phyloP scores from a whole-genome alignment of 1,140 invertebrate genomes.

The Bicyclus anynana region DNA sequence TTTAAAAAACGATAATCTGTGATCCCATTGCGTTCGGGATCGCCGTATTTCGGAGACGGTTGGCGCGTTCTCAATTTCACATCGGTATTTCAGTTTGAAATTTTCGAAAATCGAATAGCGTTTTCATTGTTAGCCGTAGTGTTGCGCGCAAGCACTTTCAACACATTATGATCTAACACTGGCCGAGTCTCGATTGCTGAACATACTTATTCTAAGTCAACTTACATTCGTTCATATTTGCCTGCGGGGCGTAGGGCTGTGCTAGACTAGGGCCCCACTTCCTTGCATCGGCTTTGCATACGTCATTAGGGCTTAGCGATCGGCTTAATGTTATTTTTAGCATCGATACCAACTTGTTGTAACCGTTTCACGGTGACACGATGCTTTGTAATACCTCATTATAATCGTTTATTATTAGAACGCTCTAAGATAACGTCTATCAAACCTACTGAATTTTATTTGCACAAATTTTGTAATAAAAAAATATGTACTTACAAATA shows the following conservation, averaged over 20 bases:
- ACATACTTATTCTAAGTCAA: constrained; percentile 78
- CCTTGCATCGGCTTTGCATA: constrained; percentile 23
- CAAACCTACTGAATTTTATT: too few relatives aligned
- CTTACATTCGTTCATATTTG: constrained; percentile 78
- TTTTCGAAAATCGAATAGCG: constrained; percentile 54
- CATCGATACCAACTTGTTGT: constrained; percentile 6
- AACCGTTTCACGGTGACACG: constrained; percentile 6
- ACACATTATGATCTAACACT: constrained; percentile 77
- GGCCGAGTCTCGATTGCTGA: constrained; percentile 72
- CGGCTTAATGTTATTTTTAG: constrained; percentile 18
- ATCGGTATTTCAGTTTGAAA: constrained; percentile 38
- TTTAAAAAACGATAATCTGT: constrained; percentile 16
- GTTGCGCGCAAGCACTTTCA: constrained; percentile 71
- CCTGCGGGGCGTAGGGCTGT: constrained; percentile 73
- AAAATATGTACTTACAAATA: too few relatives aligned
- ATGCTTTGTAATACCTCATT: background rate
- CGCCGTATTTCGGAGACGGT: constrained; percentile 33
- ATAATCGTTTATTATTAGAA: too few relatives aligned
- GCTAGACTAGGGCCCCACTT: constrained; percentile 41
- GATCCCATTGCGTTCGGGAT: constrained; percentile 55
- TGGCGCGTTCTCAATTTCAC: constrained; percentile 34
- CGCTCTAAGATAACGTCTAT: too few relatives aligned
- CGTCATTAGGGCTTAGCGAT: constrained; percentile 14
- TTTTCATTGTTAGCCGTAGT: constrained; percentile 65
- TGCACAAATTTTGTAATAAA: too few relatives aligned